These are phyloP conservation scores for Neolamprologus ventralis DNA, from an alignment of 2,113 vertebrate genomes.

Conservation along the genomic window DNA sequence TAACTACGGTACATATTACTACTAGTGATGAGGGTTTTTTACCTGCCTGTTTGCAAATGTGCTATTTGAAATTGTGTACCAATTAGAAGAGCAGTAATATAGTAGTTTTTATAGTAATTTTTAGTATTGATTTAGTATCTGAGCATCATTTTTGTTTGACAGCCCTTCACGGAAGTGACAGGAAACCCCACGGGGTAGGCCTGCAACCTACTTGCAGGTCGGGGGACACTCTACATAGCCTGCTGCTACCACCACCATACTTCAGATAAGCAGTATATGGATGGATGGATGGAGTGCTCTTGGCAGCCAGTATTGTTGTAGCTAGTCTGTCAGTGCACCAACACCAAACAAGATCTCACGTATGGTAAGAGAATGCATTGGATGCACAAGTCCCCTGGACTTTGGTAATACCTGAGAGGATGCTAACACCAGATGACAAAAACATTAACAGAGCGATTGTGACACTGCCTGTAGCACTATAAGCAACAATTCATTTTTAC, in stretches of 20 bases:
- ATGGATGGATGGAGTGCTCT: neutral
- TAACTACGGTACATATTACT: neutral
- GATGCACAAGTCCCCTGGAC: neutral
- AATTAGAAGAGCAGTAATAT: neutral
- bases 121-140: neutral
- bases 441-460: neutral
- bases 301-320: neutral
- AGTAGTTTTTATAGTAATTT: neutral
- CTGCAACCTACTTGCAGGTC: neutral
- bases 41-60: neutral
- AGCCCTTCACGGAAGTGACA: neutral
- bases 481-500: neutral
- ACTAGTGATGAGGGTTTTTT: neutral
- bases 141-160: neutral
- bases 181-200: neutral
- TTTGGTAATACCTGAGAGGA: neutral
- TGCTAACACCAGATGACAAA: neutral
- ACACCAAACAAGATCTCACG: neutral
- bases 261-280: neutral
- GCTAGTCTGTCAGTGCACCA: neutral
- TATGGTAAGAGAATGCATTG: neutral
- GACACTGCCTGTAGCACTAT: neutral
- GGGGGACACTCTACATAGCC: neutral
- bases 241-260: neutral
- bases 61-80: neutral